Evolutionary conservation across 2,888 invertebrate genomes (phyloP).

Genomic region (Blastobasis lacticolella): DNA sequence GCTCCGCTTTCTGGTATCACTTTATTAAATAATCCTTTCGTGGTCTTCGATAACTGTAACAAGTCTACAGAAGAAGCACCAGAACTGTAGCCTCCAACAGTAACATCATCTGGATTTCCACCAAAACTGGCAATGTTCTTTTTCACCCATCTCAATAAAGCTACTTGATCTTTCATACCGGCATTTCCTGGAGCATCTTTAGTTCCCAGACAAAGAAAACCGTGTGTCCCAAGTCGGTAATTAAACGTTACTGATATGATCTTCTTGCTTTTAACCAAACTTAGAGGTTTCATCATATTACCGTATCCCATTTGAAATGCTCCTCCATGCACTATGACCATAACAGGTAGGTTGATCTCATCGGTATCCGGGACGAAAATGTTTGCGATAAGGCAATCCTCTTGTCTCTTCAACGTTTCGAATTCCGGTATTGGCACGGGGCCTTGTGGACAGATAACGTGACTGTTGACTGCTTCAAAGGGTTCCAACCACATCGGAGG

Average conservation of each 20-base stretch:
- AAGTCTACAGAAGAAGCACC: conserved; percentile 34
- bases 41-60: conserved; percentile 28
- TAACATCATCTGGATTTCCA: conserved; percentile 40
- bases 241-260: conserved; percentile 27
- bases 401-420: conserved; percentile 7
- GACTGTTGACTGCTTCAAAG: conserved; percentile 22
- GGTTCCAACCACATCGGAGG: conserved; percentile 24
- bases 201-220: conserved; percentile 31
- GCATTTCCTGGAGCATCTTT: conserved; percentile 35
- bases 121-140: conserved; percentile 39
- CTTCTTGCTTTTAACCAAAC: conserved; percentile 20
- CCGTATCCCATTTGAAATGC: conserved; percentile 22
- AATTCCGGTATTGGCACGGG: neutral
- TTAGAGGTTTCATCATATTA: conserved; percentile 9
- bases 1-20: conserved; percentile 39
- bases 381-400: conserved; percentile 46
- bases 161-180: conserved; percentile 39
- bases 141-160: conserved; percentile 37
- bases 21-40: conserved; percentile 32
- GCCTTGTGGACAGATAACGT: conserved; percentile 28
- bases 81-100: conserved; percentile 34
- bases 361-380: conserved; percentile 39
- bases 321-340: conserved; percentile 31
- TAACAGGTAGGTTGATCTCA: conserved; percentile 23
- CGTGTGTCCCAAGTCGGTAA: conserved; percentile 26